Conservation (phyloP, 2,888 invertebrate genomes). For the Phlogophora meticulosa region DNA sequence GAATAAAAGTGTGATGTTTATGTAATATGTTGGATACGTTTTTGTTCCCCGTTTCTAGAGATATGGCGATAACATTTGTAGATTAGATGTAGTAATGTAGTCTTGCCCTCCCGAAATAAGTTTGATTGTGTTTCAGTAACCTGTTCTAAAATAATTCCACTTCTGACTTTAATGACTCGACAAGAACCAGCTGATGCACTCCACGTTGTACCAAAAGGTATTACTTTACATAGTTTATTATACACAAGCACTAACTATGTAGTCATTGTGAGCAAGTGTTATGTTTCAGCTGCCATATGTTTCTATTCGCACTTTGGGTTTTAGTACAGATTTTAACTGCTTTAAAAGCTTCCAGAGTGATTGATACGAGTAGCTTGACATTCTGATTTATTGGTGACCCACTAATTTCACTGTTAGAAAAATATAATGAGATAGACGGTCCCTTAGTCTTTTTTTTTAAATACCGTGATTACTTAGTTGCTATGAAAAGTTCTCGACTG, state of each 20-base stretch:
- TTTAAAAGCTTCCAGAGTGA: neutral
- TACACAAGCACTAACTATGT: constrained; percentile 31
- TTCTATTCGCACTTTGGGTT: constrained; percentile 9
- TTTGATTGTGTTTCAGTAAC: constrained; percentile 3
- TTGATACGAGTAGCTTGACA: neutral
- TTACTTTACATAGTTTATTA: constrained; percentile 44
- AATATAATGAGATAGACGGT: too few relatives aligned
- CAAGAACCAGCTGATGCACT: constrained; percentile 39
- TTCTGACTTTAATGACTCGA: constrained; percentile 31
- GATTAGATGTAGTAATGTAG: neutral
- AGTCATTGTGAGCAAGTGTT: constrained; percentile 25
- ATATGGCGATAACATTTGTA: too few relatives aligned
- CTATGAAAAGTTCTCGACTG: too few relatives aligned
- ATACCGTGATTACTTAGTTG: too few relatives aligned
- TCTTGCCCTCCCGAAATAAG: neutral
- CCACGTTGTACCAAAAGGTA: constrained; percentile 5
- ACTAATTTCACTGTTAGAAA: too few relatives aligned
- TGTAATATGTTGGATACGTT: too few relatives aligned
- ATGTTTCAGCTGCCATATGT: constrained; percentile 2
- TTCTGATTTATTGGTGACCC: neutral
- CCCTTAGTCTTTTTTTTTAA: too few relatives aligned
- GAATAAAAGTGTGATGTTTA: too few relatives aligned
- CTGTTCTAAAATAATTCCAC: constrained; percentile 15
- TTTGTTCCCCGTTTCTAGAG: too few relatives aligned
- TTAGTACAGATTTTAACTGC: neutral